Conservation (phyloP, 2,888 invertebrate species). For the Caenorhabditis sulstoni region DNA sequence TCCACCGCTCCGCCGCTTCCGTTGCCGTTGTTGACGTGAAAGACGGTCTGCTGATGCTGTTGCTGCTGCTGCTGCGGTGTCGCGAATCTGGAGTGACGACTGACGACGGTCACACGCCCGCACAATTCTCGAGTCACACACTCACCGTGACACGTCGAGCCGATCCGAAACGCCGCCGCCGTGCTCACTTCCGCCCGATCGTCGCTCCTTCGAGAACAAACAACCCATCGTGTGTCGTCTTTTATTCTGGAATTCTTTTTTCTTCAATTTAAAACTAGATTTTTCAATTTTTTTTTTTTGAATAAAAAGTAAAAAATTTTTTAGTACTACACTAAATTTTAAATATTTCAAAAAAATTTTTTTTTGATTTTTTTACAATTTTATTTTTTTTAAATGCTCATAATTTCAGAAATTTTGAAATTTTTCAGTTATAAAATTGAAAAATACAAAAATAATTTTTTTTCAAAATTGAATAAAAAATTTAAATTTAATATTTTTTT, state of each 20-base stretch:
- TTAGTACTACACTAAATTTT: too few relatives aligned
- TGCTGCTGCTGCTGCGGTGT: conserved; percentile 45
- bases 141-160: conserved; percentile 44
- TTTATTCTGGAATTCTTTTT: conserved; percentile 39
- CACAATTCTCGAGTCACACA: background rate
- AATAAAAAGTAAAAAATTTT: too few relatives aligned
- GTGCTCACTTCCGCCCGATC: conserved; percentile 47
- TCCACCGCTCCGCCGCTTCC: conserved; percentile 18
- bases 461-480: too few relatives aligned
- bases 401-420: too few relatives aligned
- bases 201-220: conserved; percentile 59
- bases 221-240: conserved; percentile 42
- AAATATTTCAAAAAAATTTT: too few relatives aligned
- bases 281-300: background rate
- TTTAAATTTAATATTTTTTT: too few relatives aligned
- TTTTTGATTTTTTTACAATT: too few relatives aligned
- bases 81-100: conserved; percentile 33
- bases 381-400: too few relatives aligned
- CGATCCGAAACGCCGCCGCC: conserved; percentile 32
- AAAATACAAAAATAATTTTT: too few relatives aligned
- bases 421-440: too few relatives aligned
- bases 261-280: too few relatives aligned
- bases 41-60: conserved; percentile 46
- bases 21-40: conserved; percentile 40
- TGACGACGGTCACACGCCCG: background rate